Conservation (phyloP, 2,888 invertebrate species). For the Limnephilus auricula region DNA sequence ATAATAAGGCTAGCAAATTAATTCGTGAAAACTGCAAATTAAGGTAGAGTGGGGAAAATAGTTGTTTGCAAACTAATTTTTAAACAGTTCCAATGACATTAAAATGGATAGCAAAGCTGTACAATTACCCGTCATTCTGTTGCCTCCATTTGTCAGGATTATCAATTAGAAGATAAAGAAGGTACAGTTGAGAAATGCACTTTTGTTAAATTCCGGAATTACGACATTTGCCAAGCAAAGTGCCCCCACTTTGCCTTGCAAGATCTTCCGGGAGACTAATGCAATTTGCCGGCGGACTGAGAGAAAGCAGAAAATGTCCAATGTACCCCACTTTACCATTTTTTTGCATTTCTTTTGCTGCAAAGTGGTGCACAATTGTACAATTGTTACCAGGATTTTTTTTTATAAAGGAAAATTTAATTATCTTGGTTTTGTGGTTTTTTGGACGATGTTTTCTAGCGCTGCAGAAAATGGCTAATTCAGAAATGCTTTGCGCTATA, state of each 20-base stretch:
- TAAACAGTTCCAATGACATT: not conserved
- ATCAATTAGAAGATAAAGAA: constrained; percentile 1
- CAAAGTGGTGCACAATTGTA: not conserved
- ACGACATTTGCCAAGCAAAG: constrained; percentile 26
- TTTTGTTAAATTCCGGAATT: constrained; percentile 25
- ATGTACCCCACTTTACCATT: constrained; percentile 6
- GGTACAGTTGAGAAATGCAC: constrained; percentile 18
- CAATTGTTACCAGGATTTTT: constrained; percentile 5
- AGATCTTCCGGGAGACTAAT: constrained; percentile 8
- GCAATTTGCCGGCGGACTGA: constrained; percentile 13
- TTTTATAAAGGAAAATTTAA: not conserved
- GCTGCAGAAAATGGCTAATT: not conserved
- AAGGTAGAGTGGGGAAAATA: not conserved
- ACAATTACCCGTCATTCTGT: not conserved
- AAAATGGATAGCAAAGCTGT: not conserved
- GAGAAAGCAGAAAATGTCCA: constrained; percentile 20
- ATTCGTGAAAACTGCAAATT: not conserved
- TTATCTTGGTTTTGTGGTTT: not conserved
- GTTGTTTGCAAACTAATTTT: not conserved
- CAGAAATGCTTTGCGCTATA: not conserved
- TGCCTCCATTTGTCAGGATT: constrained; percentile 13
- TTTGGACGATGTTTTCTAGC: not conserved
- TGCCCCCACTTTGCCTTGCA: not conserved
- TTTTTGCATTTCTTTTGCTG: not conserved
- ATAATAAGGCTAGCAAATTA: not conserved